phyloP scores from a whole-genome alignment of 2,797 vertebrate species.

The Sebastes trivittatus region DNA sequence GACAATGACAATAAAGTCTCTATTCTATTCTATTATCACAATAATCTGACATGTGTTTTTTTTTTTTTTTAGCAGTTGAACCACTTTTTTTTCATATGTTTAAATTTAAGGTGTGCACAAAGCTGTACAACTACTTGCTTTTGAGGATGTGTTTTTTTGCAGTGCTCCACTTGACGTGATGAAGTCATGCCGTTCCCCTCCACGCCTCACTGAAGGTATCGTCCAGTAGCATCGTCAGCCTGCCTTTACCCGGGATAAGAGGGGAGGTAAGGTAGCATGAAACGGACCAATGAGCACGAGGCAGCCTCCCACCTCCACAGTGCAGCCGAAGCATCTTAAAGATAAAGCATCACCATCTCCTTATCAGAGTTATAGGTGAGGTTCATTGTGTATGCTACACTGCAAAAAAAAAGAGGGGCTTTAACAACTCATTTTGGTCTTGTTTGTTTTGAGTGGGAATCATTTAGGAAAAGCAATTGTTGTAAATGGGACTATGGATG shows the following conservation, averaged over 20 bases:
- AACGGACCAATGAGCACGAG: slow-evolving; percentile 60
- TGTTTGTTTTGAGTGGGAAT: neutral
- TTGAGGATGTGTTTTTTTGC: slow-evolving; percentile 29
- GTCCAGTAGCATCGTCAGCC: slow-evolving; percentile 60
- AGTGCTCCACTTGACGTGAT: slow-evolving; percentile 67
- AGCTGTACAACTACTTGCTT: slow-evolving; percentile 1
- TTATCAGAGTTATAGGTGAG: slow-evolving; percentile 7
- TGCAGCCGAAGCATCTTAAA: slow-evolving; percentile 60
- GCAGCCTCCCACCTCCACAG: slow-evolving; percentile 32
- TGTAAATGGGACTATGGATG: neutral
- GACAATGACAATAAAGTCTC: too few relatives aligned
- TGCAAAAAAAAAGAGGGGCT: neutral
- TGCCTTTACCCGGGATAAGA: slow-evolving; percentile 61
- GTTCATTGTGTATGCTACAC: neutral
- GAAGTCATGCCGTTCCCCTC: slow-evolving; percentile 62
- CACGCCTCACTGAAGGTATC: slow-evolving; percentile 57
- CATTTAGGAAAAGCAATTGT: neutral
- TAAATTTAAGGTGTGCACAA: neutral
- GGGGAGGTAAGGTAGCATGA: slow-evolving; percentile 51
- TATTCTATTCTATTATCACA: neutral
- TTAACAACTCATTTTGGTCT: neutral
- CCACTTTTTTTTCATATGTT: neutral
- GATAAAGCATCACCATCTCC: slow-evolving; percentile 45
- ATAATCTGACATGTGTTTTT: neutral
- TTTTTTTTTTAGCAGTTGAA: neutral